Base-by-base conservation (phyloP, 1,140 invertebrate genomes). In the Lepidurus packardi region DNA sequence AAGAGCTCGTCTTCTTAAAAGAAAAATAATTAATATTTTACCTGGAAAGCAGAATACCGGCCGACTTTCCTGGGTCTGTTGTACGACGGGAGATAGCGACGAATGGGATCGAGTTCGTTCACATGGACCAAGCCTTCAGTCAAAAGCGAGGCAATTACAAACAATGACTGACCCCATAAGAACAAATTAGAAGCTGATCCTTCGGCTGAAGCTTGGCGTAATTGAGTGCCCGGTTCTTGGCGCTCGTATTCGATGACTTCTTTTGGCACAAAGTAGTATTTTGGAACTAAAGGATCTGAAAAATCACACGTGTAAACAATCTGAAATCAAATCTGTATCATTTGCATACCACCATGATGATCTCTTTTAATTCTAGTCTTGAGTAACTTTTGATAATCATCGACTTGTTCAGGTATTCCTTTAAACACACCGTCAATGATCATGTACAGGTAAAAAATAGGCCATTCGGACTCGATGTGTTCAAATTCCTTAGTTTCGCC, bases 401-500 rank as follows among this genome's bases (percentile, higher is more conserved):
- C 91, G 21, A 96, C 92, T 88, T 98, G 94, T 74, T 95, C 92
- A n/a, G 93, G 92, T 79, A 96, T 73, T 75, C 74, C 91, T 83
- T 92, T 92, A 82, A 94, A 97, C 80, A 96, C 92, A 79, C 96
- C 94, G 86, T 98, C 96, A 81, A 99, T 97, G 43, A 98, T 94
- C 91, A 99, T 93, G 84, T 93, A 94, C 34, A 96, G 91, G 83
- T 92, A 97, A 87, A 99, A 98, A 13, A 99, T 84, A 0, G 98
- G 98, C 96, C 98, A 99, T 86, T 99, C 96, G 83, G 94, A 95
- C 87, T 99, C 98, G 73, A 99, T 91, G 25, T 93, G 92, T 84
- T 98, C 96, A 87, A 98, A 99, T 82, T 96, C 91, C 89, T 98
- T 91, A 5, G 90, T 91, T 85, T 92, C 91, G 73, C 90, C 90